phyloP scores from a whole-genome alignment of 2,797 vertebrate genomes.

The Steatocranus sp. region DNA sequence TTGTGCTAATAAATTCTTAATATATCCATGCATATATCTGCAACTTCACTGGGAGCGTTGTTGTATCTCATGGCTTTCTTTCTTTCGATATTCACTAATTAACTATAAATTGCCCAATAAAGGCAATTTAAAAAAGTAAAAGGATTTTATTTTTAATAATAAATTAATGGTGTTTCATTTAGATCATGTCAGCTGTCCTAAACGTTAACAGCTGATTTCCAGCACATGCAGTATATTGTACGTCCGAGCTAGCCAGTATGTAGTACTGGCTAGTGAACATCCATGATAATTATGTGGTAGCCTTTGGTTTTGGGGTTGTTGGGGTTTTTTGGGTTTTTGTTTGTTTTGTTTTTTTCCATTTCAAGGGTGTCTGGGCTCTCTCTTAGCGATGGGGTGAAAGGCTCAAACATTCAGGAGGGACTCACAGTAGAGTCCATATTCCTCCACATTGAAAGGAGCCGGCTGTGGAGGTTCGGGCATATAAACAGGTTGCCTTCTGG shows the following conservation, averaged over 20 bases:
- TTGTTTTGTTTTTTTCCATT: background rate
- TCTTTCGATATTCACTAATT: background rate
- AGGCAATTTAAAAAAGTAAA: background rate
- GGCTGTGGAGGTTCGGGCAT: background rate
- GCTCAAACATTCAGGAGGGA: background rate
- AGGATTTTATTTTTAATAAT: background rate
- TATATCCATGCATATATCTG: background rate
- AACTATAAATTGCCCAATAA: background rate
- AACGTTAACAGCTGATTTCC: background rate
- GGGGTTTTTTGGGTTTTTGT: accelerated
- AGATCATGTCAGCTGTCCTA: background rate
- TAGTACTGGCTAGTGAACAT: background rate
- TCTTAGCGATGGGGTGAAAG: background rate
- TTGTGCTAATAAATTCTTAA: background rate
- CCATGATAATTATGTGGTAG: background rate
- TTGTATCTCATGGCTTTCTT: background rate
- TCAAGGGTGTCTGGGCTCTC: background rate
- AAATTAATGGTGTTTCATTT: background rate
- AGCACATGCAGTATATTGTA: background rate
- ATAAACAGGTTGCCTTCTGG: background rate
- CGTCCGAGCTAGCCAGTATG: background rate
- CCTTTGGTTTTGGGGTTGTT: background rate
- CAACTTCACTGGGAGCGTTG: background rate
- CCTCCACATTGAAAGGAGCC: background rate
- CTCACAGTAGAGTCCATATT: background rate